phyloP scores from a whole-genome alignment of 1,140 invertebrate species.

The Pinna nobilis region DNA sequence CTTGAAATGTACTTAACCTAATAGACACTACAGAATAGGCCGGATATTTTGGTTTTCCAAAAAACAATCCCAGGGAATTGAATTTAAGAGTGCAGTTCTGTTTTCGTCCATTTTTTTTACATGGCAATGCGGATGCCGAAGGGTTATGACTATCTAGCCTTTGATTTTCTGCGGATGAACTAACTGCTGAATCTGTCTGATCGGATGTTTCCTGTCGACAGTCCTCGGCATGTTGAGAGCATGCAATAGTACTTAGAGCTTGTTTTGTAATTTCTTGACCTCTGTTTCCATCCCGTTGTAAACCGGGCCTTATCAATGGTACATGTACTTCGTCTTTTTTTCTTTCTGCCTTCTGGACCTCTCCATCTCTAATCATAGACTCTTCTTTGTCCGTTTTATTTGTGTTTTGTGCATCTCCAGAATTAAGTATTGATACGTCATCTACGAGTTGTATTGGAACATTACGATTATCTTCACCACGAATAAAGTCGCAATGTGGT shows the following conservation, averaged over 20 bases:
- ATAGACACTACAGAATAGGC: conserved; percentile 6
- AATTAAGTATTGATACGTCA: too few relatives aligned
- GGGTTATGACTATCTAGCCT: background rate
- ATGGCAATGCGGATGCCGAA: background rate
- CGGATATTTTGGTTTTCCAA: background rate
- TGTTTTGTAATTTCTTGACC: background rate
- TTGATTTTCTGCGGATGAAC: background rate
- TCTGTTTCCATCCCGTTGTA: background rate
- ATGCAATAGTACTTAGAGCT: background rate
- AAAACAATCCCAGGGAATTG: background rate
- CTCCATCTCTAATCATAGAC: too few relatives aligned
- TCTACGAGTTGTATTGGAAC: too few relatives aligned
- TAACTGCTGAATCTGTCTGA: background rate
- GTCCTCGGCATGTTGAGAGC: background rate
- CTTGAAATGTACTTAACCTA: conserved; percentile 1
- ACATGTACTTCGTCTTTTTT: too few relatives aligned
- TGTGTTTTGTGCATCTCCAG: too few relatives aligned
- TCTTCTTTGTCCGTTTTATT: too few relatives aligned
- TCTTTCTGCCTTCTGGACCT: too few relatives aligned
- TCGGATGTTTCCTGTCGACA: background rate
- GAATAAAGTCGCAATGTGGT: conserved; percentile 6
- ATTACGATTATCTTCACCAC: background rate
- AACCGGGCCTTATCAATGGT: too few relatives aligned
- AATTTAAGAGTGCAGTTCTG: background rate
- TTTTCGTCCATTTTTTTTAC: background rate